Base-by-base conservation (phyloP, 2,888 invertebrate genomes). In the Polietes domitor region DNA sequence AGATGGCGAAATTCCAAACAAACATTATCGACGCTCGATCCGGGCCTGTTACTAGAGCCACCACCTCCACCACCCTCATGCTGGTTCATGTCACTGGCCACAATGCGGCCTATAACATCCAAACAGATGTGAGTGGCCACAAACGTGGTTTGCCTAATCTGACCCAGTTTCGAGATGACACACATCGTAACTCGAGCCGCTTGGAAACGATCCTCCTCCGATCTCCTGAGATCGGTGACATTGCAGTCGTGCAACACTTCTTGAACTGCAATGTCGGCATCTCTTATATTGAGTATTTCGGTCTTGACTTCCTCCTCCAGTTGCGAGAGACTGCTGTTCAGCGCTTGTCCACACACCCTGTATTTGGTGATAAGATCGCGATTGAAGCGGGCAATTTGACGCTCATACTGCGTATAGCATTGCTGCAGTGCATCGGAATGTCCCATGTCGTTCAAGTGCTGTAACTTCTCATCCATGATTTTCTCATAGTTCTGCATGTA, bases 401-500 rank as follows among this genome's bases (percentile, higher is more conserved):
- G 85, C 65, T 88, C 87, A 58, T 87, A 73, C n/a, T 85, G 47
- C 68, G 85, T 85, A 32, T 77, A 85, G 77, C 88, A 88, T 19
- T 53, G 26, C 2, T 71, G 68, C 19, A 85, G 65, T 21, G 85
- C 75, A 0, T 32, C 78, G 2, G 70, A 68, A 26, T 86, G 75
- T 10, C 84, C 53, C 43, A 84, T 61, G 17, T 26, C 21, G 12
- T 85, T 50, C 4, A 78, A n/a, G 15, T 78, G 47, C 28, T 78
- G 80, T 6, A 88, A 55, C 9, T 85, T 84, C 3, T 74, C 77
- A 10, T 80, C 77, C 1, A 85, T 82, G 17, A 61, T 37, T 0
- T 37, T 47, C 77, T 85, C 82, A 10, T 80, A 70, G 0, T 72
- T 71, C 19, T 85, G 68, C 17, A 87, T 43, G 1, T 21, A 53